Evolutionary conservation across 2,113 vertebrate species (phyloP).

Genomic region (Pedetes capensis): DNA sequence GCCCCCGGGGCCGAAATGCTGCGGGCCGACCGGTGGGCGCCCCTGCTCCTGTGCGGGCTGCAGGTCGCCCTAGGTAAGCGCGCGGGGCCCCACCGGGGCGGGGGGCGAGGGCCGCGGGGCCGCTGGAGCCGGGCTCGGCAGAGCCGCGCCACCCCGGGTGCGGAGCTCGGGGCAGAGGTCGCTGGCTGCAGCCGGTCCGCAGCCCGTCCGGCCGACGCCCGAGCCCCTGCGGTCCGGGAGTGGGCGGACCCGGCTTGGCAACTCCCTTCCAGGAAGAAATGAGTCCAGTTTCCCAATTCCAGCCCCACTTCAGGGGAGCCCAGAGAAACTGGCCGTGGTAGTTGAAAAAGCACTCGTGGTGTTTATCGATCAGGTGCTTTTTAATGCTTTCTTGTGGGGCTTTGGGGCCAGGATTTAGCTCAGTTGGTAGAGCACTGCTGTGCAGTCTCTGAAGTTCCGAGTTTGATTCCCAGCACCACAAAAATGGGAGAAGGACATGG

Average conservation of each 20-base stretch:
- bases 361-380: background rate
- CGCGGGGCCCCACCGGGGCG: too few species aligned
- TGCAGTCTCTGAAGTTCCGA: too few species aligned
- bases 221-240: background rate
- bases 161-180: too few species aligned
- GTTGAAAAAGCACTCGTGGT: background rate
- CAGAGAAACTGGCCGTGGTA: background rate
- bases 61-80: conserved; percentile 44
- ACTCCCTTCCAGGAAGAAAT: background rate
- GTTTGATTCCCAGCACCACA: too few species aligned
- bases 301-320: background rate
- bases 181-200: rapidly evolving
- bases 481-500: too few species aligned
- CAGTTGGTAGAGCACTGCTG: background rate
- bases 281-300: background rate
- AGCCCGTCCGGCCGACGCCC: background rate
- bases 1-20: conserved; percentile 13
- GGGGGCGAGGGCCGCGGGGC: background rate
- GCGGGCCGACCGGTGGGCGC: background rate
- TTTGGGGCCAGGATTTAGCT: too few species aligned
- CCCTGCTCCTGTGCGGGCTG: conserved; percentile 63
- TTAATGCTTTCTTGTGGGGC: background rate
- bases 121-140: background rate
- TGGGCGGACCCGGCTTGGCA: background rate
- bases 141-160: background rate